Percentiles rank a stretch among this genome's conserved stretches.
Conservation (phyloP, 64 coral and sea anemone species). For the Cladopsammia gracilis region DNA sequence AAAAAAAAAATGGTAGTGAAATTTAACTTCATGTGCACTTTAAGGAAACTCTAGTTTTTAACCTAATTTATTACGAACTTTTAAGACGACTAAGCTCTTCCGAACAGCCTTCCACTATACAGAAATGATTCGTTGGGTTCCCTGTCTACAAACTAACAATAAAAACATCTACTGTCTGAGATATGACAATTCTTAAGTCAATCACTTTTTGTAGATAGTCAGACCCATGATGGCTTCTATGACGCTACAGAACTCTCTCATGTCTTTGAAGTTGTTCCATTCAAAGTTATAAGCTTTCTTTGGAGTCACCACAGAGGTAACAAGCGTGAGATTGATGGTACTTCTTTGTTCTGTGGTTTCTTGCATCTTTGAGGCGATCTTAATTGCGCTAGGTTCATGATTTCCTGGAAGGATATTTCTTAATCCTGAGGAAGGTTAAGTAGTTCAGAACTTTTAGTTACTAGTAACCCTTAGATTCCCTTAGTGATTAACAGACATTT, state of each 20-base stretch:
- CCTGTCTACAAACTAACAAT: no score
- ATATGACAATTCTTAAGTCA: neutral
- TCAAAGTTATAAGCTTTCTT: constrained; percentile 63
- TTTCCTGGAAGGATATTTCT: constrained; percentile 68
- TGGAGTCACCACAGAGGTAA: constrained; percentile 69
- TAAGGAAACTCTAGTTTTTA: no score
- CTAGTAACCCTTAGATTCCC: no score
- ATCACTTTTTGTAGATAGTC: constrained; percentile 47
- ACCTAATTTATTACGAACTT: no score
- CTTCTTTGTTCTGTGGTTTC: constrained; percentile 27
- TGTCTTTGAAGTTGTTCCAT: constrained; percentile 38
- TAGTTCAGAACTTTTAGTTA: neutral
- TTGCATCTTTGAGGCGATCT: constrained; percentile 33
- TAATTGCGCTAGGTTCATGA: constrained; percentile 55
- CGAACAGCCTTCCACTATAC: no score
- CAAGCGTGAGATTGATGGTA: constrained; percentile 44
- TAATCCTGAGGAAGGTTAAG: constrained; percentile 57
- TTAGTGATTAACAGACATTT: neutral
- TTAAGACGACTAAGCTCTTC: no score
- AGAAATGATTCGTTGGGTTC: no score
- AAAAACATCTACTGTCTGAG: no score
- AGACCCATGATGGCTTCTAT: constrained; percentile 67
- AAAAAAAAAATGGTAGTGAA: no score
- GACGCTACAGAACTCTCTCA: constrained; percentile 51
- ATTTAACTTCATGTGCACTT: no score